phyloP scores from a whole-genome alignment of 2,888 invertebrate genomes.

The Drosophila nr. perissopoda region DNA sequence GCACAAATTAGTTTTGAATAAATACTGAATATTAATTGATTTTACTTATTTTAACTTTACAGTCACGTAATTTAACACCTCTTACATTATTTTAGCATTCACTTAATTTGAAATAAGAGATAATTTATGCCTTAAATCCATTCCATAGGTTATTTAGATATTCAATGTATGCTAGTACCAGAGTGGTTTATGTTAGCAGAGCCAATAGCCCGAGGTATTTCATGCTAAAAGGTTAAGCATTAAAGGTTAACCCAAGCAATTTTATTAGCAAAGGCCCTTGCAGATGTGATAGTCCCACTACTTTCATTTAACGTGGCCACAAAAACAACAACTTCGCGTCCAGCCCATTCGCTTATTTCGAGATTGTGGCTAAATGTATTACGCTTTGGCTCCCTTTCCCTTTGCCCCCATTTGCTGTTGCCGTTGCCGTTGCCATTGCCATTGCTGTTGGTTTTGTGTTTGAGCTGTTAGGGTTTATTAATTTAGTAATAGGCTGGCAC shows the following conservation, averaged over 20 bases:
- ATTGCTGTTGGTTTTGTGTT: slow-evolving; percentile 34
- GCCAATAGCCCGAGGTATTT: background rate
- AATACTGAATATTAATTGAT: background rate
- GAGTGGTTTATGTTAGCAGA: background rate
- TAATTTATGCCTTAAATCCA: background rate
- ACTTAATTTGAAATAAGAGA: background rate
- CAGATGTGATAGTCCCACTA: slow-evolving; percentile 16
- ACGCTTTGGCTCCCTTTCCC: slow-evolving; percentile 34
- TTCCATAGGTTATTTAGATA: background rate
- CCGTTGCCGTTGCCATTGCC: slow-evolving; percentile 8
- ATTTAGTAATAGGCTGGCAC: slow-evolving; percentile 68
- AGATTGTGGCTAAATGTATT: slow-evolving; percentile 25
- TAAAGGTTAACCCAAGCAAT: slow-evolving; percentile 17
- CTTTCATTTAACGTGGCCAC: slow-evolving; percentile 25
- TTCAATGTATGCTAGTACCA: background rate
- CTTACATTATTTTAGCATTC: background rate
- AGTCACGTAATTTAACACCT: background rate
- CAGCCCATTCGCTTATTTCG: slow-evolving; percentile 11
- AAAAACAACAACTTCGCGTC: slow-evolving; percentile 11
- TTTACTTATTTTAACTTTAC: background rate
- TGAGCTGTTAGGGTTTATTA: slow-evolving; percentile 60
- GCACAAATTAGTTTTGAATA: background rate
- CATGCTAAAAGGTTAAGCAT: background rate
- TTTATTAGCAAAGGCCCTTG: slow-evolving; percentile 2
- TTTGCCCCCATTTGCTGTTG: slow-evolving; percentile 25